Conservation (phyloP, 2,888 invertebrate genomes). For the Tetragonula carbonaria region DNA sequence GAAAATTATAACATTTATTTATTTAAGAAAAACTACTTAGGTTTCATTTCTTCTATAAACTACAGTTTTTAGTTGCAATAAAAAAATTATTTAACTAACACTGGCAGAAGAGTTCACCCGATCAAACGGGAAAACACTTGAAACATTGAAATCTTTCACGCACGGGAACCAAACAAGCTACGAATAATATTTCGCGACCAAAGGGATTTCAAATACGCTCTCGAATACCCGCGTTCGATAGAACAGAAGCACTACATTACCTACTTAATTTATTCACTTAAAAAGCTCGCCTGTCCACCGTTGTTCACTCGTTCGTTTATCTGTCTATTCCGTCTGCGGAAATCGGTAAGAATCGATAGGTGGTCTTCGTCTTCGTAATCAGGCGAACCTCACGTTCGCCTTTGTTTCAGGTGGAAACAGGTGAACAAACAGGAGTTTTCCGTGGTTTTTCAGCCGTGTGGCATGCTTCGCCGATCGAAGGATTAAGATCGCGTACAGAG, state of each 20-base stretch:
- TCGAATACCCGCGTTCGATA: no score
- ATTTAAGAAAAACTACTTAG: no score
- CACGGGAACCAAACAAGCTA: no score
- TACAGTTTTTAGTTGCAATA: no score
- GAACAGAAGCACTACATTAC: not conserved
- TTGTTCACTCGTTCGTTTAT: not conserved
- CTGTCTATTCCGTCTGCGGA: not conserved
- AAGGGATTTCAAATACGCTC: no score
- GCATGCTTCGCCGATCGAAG: slow-evolving; percentile 5
- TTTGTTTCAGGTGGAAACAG: not conserved
- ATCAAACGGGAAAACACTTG: no score
- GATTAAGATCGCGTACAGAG: not conserved
- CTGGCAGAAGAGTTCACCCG: no score
- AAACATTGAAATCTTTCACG: no score
- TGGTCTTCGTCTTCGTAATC: no score
- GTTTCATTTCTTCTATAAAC: no score
- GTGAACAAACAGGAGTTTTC: slow-evolving; percentile 1
- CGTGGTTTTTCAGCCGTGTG: not conserved
- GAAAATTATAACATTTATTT: not conserved
- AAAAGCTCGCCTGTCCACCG: not conserved
- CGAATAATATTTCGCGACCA: no score
- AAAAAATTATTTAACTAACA: no score
- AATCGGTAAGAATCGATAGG: not conserved
- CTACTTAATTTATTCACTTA: not conserved
- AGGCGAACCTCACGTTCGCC: not conserved